Evolutionary conservation across 2,888 invertebrate genomes (phyloP).

Genomic region (Myathropa florea): DNA sequence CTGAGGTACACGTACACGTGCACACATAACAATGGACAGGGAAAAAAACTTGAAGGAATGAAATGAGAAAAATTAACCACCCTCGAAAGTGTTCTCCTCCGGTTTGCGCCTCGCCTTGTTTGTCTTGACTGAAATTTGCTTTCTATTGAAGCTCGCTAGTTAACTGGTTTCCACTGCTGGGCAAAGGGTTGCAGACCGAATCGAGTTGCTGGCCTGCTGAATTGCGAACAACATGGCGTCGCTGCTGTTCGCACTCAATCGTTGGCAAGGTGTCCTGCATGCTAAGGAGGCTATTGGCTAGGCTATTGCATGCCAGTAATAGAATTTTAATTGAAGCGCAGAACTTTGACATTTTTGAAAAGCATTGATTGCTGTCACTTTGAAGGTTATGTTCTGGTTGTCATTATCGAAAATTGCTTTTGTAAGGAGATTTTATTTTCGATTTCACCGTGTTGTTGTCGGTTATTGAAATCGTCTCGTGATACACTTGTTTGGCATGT

Average conservation of each 20-base stretch:
- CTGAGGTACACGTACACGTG: background rate
- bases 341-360: slow-evolving; percentile 20
- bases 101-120: slow-evolving; percentile 24
- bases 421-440: background rate
- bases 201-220: background rate
- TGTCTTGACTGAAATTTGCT: slow-evolving; percentile 54
- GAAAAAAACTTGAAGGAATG: slow-evolving; percentile 17
- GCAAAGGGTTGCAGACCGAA: background rate
- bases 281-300: slow-evolving; percentile 8
- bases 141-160: slow-evolving; percentile 49
- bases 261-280: slow-evolving; percentile 22
- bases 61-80: slow-evolving; percentile 4
- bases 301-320: slow-evolving; percentile 24
- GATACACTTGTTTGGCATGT: background rate
- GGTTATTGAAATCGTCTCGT: background rate
- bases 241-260: slow-evolving; percentile 25
- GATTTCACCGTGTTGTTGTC: background rate
- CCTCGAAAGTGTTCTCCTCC: slow-evolving; percentile 29
- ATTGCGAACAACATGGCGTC: slow-evolving; percentile 27
- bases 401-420: background rate
- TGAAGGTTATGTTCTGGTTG: background rate
- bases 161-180: slow-evolving; percentile 24
- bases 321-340: slow-evolving; percentile 50
- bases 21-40: slow-evolving; percentile 36
- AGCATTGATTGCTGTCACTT: background rate